Conservation (phyloP, 2,113 vertebrate species). For the Ceuthmochares aereus region DNA sequence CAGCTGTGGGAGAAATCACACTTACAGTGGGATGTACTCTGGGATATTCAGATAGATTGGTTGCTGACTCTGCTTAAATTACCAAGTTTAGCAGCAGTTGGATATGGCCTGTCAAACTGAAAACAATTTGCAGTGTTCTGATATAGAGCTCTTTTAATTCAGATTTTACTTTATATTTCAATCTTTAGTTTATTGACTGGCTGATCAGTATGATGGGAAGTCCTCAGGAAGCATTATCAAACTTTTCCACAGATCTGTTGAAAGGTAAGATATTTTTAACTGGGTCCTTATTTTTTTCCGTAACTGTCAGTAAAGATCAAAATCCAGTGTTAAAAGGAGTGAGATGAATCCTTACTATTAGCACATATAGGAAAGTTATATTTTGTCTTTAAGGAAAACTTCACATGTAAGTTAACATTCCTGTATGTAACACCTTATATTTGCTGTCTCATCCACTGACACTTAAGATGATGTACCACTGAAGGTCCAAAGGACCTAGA, state of each 20-base stretch:
- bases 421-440: not conserved
- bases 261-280: conserved; percentile 82
- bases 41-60: not conserved
- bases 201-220: conserved; percentile 85
- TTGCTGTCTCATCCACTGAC: not conserved
- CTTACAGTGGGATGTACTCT: not conserved
- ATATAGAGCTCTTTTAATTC: not conserved
- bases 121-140: not conserved
- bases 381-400: not conserved
- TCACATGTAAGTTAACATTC: not conserved
- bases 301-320: not conserved
- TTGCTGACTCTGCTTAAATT: not conserved
- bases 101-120: not conserved
- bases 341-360: not conserved
- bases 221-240: conserved; percentile 80
- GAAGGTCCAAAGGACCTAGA: not conserved
- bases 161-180: conserved; percentile 14
- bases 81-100: not conserved
- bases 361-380: not conserved
- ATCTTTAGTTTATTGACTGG: conserved; percentile 92
- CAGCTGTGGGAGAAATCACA: not conserved
- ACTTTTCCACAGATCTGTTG: conserved; percentile 71
- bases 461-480: accelerated
- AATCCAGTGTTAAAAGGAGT: not conserved
- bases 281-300: not conserved